Conservation (phyloP, 2,113 vertebrate genomes). For the Cercopithecus mona region DNA sequence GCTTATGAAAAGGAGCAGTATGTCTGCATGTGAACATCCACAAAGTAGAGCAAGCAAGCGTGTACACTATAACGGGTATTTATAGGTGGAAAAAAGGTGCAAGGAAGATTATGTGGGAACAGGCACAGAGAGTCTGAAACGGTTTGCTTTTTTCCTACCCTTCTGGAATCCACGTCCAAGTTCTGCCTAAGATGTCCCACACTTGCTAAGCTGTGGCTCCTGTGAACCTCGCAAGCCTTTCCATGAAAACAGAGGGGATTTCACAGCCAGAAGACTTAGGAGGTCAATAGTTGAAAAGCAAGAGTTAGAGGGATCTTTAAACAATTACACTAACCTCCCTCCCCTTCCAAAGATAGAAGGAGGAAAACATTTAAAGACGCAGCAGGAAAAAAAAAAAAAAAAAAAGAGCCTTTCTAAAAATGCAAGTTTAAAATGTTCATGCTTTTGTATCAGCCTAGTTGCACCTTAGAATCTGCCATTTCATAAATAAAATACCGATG, state of each 20-base stretch:
- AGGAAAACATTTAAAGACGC: constrained; percentile 41
- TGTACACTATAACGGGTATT: constrained; percentile 40
- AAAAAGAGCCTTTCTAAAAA: constrained; percentile 22
- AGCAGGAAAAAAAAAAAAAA: background rate
- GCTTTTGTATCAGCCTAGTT: constrained; percentile 50
- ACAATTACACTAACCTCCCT: background rate
- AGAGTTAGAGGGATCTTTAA: constrained; percentile 56
- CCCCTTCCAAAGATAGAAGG: background rate
- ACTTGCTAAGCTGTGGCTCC: background rate
- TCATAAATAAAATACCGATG: constrained; percentile 74
- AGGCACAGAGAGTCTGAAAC: background rate
- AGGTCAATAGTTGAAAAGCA: constrained; percentile 77
- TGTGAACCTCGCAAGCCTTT: constrained; percentile 54
- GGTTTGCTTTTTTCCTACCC: background rate
- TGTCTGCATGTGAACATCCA: constrained; percentile 28
- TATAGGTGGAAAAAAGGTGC: constrained; percentile 31
- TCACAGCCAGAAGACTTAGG: constrained; percentile 67
- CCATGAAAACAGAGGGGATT: constrained; percentile 46
- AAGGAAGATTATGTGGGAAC: background rate
- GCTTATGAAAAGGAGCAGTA: constrained; percentile 69
- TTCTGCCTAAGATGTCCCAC: constrained; percentile 37
- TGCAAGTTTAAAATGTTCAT: constrained; percentile 63
- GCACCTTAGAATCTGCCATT: constrained; percentile 71
- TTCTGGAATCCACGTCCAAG: constrained; percentile 54
- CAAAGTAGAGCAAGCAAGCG: constrained; percentile 45